Percentiles rank a stretch among this genome's conserved stretches.
Evolutionary conservation across 2,888 invertebrate species (phyloP).

Genomic region (Euphydryas editha): DNA sequence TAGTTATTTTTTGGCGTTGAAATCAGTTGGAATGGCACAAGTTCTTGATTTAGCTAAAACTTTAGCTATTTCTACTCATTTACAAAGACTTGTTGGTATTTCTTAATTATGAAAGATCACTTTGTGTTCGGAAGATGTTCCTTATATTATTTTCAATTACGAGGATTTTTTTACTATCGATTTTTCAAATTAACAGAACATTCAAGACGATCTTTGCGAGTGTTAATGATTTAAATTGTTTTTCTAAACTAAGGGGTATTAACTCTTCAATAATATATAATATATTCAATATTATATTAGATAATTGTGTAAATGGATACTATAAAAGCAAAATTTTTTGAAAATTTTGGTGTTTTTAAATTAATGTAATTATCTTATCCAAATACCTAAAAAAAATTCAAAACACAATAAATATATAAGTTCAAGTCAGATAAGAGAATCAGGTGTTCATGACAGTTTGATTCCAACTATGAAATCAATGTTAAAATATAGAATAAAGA

Average conservation of each 20-base stretch:
- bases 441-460: neutral
- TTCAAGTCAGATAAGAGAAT: neutral
- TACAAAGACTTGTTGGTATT: neutral
- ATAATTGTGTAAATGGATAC: no score
- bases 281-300: no score
- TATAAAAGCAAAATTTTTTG: no score
- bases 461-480: slow-evolving; percentile 5
- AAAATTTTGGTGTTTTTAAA: no score
- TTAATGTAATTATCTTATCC: no score
- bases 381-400: no score
- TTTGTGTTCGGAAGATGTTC: neutral
- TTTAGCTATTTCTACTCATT: slow-evolving; percentile 32
- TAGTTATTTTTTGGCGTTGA: slow-evolving; percentile 29
- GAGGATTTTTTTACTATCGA: neutral
- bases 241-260: no score
- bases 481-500: slow-evolving; percentile 5
- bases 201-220: no score
- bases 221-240: no score
- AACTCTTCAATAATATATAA: no score
- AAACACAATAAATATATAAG: no score
- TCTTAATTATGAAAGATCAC: neutral
- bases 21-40: slow-evolving; percentile 34
- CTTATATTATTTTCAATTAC: neutral
- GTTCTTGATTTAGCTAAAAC: slow-evolving; percentile 27
- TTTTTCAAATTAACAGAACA: no score